Conservation (phyloP, 23 tunicate species). For the Halocynthia aurantium region DNA sequence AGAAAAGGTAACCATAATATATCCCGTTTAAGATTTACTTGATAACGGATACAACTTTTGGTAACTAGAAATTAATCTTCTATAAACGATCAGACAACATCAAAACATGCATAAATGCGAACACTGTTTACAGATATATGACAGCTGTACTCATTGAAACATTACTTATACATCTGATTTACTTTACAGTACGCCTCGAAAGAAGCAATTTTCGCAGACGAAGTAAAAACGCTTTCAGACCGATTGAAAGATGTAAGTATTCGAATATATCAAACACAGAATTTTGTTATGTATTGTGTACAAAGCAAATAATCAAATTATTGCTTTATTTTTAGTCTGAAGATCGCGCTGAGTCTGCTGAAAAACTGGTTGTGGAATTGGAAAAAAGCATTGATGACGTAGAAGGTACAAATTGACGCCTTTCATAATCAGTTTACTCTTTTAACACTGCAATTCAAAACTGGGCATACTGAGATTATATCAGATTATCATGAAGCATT, state of each 20-base stretch:
- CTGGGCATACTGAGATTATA: too few species aligned
- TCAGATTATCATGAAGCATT: too few species aligned
- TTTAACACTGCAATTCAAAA: too few species aligned
- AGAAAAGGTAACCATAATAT: slow-evolving; percentile 50
- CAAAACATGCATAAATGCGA: too few species aligned
- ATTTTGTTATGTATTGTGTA: background rate
- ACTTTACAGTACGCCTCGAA: background rate
- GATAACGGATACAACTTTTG: too few species aligned
- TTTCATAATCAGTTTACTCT: background rate
- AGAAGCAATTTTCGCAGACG: slow-evolving; percentile 11
- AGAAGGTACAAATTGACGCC: slow-evolving; percentile 10
- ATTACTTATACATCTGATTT: background rate
- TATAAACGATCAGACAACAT: too few species aligned
- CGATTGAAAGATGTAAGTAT: slow-evolving; percentile 14
- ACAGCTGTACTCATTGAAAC: too few species aligned
- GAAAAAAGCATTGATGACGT: slow-evolving; percentile 33
- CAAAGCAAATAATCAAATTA: background rate
- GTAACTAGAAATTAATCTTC: too few species aligned
- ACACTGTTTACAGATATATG: too few species aligned
- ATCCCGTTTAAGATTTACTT: background rate
- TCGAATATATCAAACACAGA: background rate
- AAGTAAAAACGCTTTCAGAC: slow-evolving; percentile 3
- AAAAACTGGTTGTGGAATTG: slow-evolving; percentile 23
- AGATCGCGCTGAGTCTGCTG: slow-evolving; percentile 9
- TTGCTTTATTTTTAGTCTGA: slow-evolving; percentile 7